Conservation (phyloP, 2,113 vertebrate species). For the Actinemys pallida region DNA sequence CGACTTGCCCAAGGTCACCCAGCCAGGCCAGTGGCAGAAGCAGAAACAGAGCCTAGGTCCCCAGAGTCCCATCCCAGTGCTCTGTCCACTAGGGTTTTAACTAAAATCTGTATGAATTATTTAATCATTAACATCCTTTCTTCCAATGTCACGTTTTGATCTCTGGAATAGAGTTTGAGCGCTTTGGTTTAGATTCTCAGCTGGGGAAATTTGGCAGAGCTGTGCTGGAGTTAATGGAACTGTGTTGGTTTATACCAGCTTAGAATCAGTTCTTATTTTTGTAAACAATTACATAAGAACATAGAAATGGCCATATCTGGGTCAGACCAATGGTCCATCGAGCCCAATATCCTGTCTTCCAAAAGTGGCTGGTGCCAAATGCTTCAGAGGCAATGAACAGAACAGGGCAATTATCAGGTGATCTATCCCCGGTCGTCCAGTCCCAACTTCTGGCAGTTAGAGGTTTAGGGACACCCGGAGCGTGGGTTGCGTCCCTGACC, state of each 20-base stretch:
- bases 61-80: too few species aligned
- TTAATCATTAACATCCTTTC: neutral
- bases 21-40: too few species aligned
- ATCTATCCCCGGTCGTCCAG: neutral
- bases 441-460: neutral
- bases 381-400: neutral
- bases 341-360: neutral
- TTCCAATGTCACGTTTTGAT: neutral
- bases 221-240: neutral
- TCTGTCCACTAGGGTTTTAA: neutral
- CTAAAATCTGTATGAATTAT: rapidly evolving
- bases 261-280: neutral
- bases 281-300: neutral
- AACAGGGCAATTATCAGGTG: neutral
- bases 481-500: neutral
- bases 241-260: constrained; percentile 13
- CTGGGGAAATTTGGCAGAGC: neutral
- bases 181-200: neutral
- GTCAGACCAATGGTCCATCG: neutral
- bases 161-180: neutral
- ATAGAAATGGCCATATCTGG: neutral
- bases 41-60: neutral
- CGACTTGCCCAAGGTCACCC: neutral
- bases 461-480: neutral
- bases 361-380: neutral